phyloP scores from a whole-genome alignment of 2,888 invertebrate species.

The Anarsia innoxiella region DNA sequence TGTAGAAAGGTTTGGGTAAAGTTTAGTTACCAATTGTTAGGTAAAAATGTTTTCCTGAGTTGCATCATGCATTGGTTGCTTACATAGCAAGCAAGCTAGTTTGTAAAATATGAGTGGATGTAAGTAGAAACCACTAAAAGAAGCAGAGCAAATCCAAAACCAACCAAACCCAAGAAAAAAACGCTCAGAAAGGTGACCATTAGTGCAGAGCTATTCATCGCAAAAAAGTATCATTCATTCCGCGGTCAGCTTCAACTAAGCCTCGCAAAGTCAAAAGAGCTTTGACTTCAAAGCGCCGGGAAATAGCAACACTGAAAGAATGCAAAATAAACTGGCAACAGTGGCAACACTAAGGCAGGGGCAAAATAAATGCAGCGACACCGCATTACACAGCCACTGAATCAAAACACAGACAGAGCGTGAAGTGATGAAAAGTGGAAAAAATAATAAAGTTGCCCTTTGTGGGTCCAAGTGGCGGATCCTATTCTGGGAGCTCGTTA shows the following conservation, averaged over 20 bases:
- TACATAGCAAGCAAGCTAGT: too few relatives aligned
- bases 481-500: constrained; percentile 70
- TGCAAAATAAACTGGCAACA: constrained; percentile 59
- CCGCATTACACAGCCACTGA: constrained; percentile 71
- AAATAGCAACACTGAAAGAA: constrained; percentile 61
- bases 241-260: constrained; percentile 57
- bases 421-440: constrained; percentile 71
- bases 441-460: constrained; percentile 57
- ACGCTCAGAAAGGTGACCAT: too few relatives aligned
- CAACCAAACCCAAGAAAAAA: too few relatives aligned
- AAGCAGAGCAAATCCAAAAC: too few relatives aligned
- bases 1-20: too few relatives aligned
- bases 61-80: too few relatives aligned
- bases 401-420: constrained; percentile 70
- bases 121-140: too few relatives aligned
- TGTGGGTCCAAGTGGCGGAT: constrained; percentile 37
- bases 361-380: constrained; percentile 71
- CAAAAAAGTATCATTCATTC: constrained; percentile 59
- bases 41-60: too few relatives aligned
- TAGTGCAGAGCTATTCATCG: constrained; percentile 48
- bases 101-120: too few relatives aligned
- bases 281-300: constrained; percentile 68
- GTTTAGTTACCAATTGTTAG: too few relatives aligned
- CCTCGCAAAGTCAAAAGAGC: constrained; percentile 62
- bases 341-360: constrained; percentile 44